Evolutionary conservation across 2,797 vertebrate species (phyloP).

Genomic region (Carapus acus): DNA sequence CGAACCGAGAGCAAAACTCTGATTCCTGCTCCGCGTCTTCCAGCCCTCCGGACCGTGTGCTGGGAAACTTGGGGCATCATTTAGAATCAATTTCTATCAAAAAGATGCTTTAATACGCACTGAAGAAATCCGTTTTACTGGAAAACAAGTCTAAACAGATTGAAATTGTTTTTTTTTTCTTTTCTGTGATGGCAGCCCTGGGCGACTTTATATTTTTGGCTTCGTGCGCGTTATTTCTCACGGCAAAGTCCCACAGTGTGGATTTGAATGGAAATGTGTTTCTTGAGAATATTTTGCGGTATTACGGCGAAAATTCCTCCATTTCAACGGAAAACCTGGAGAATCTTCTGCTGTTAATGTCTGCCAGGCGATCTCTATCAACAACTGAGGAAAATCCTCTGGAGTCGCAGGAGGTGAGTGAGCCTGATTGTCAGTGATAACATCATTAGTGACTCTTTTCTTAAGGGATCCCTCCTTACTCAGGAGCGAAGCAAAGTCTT

Average conservation of each 20-base stretch:
- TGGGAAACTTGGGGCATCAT: not conserved
- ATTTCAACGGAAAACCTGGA: conserved; percentile 49
- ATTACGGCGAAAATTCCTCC: conserved; percentile 53
- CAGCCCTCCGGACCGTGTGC: conserved; percentile 11
- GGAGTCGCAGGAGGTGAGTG: conserved; percentile 41
- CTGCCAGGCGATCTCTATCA: conserved; percentile 32
- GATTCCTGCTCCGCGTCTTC: not conserved
- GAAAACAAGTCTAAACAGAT: not conserved
- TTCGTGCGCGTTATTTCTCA: conserved; percentile 2
- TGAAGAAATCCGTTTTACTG: not conserved
- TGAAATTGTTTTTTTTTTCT: not conserved
- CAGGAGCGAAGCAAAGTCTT: no score
- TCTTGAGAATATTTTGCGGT: conserved; percentile 56
- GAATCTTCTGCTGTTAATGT: conserved; percentile 52
- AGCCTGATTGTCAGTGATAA: no score
- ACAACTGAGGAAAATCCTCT: conserved; percentile 40
- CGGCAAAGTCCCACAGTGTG: not conserved
- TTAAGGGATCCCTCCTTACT: no score
- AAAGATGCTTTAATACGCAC: conserved; percentile 1
- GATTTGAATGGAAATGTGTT: conserved; percentile 11
- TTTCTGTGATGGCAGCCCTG: conserved; percentile 27
- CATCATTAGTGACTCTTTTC: no score
- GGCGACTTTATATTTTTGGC: not conserved
- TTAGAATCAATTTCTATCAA: no score
- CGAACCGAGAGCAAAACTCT: no score